Conservation (phyloP, 2,888 invertebrate species). For the Hydroisotoma schaefferi region DNA sequence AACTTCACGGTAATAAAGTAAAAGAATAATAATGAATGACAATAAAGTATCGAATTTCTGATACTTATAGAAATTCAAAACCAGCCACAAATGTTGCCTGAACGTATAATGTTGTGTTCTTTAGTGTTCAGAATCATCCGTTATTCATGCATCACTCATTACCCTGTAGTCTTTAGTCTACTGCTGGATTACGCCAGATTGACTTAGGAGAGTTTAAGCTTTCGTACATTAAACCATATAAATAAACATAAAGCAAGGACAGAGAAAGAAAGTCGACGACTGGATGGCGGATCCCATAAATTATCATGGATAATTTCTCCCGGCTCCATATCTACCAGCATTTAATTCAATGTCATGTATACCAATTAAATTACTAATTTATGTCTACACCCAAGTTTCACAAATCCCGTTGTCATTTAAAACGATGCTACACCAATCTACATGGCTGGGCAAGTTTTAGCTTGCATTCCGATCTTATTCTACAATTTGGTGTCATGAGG, state of each 20-base stretch:
- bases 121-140: background rate
- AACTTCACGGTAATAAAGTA: too few species aligned
- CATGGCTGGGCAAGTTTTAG: background rate
- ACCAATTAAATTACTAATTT: conserved; percentile 1
- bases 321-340: background rate
- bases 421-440: too few species aligned
- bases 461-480: background rate
- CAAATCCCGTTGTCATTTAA: too few species aligned
- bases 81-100: too few species aligned
- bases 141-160: background rate
- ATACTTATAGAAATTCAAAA: too few species aligned
- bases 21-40: too few species aligned
- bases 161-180: too few species aligned
- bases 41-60: too few species aligned
- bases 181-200: background rate
- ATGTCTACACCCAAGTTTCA: too few species aligned
- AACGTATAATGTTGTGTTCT: background rate
- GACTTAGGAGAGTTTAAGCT: background rate
- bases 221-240: background rate
- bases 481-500: background rate
- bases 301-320: background rate
- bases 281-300: conserved; percentile 8
- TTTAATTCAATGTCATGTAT: conserved; percentile 2
- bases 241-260: background rate
- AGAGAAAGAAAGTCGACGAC: conserved; percentile 3